Percentiles rank a stretch among this genome's conserved stretches.
phyloP scores from a whole-genome alignment of 2,113 vertebrate species.

The Athene cunicularia region DNA sequence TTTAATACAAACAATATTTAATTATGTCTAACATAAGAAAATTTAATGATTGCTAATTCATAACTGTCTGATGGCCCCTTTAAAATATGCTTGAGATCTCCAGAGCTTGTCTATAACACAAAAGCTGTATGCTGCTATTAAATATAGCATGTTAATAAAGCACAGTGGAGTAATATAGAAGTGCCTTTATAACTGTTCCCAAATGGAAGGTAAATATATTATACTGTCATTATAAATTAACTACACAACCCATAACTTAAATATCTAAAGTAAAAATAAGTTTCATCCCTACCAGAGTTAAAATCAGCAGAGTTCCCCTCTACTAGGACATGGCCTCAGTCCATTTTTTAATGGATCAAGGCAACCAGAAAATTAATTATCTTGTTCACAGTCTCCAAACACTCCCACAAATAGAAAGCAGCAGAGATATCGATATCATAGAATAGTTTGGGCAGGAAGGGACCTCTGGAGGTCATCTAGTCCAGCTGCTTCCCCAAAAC shows the following conservation, averaged over 20 bases:
- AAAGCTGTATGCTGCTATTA: not conserved
- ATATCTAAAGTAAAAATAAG: not conserved
- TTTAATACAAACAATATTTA: not conserved
- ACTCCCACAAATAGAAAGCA: not conserved
- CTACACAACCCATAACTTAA: not conserved
- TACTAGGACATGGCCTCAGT: not conserved
- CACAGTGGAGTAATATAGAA: not conserved
- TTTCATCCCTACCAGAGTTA: not conserved
- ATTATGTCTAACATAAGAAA: not conserved
- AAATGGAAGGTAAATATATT: not conserved
- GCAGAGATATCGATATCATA: not conserved
- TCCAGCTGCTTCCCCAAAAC: not conserved
- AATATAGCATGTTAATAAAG: not conserved
- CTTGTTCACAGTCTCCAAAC: not conserved
- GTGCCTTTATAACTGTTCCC: not conserved
- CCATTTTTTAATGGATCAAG: constrained; percentile 1
- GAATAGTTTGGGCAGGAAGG: not conserved
- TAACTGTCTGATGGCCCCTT: not conserved
- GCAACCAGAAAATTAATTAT: not conserved
- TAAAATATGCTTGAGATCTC: not conserved
- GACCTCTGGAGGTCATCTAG: not conserved
- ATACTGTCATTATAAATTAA: not conserved
- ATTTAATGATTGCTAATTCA: not conserved
- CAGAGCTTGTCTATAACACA: not conserved
- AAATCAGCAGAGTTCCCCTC: not conserved